Evolutionary conservation across 2,113 vertebrate genomes (phyloP).

Genomic region (Puffinus mauretanicus): DNA sequence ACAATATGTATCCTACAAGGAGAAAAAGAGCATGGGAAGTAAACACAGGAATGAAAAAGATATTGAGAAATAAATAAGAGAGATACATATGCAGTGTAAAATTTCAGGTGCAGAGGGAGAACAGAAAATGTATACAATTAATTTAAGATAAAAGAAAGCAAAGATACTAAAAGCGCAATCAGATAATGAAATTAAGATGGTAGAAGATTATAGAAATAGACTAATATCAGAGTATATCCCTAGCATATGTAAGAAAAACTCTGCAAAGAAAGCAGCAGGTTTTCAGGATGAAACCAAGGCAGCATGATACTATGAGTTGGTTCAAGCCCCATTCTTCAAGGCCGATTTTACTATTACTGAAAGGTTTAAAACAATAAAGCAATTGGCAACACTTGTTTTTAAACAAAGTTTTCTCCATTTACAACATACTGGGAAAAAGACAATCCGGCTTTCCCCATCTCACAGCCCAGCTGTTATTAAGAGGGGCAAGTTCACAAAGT

Average conservation of each 20-base stretch:
- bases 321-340: not conserved
- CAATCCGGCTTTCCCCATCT: not conserved
- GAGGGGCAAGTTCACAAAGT: not conserved
- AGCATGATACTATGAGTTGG: not conserved
- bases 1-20: conserved; percentile 25
- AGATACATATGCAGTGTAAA: not conserved
- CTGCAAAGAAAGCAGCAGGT: not conserved
- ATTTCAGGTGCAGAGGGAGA: conserved; percentile 7
- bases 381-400: not conserved
- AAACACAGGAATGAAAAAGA: conserved; percentile 60
- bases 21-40: conserved; percentile 44
- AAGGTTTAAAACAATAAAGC: not conserved
- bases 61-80: conserved; percentile 66
- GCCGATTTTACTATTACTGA: not conserved
- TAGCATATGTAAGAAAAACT: not conserved
- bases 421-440: not conserved
- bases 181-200: conserved; percentile 39
- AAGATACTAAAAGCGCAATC: conserved; percentile 26
- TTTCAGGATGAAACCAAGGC: not conserved
- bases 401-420: not conserved
- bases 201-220: not conserved
- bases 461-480: not conserved
- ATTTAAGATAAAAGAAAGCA: conserved; percentile 37
- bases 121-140: conserved; percentile 26
- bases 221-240: not conserved